Conservation (phyloP, 2,113 vertebrate genomes). For the Hippocampus abdominalis region DNA sequence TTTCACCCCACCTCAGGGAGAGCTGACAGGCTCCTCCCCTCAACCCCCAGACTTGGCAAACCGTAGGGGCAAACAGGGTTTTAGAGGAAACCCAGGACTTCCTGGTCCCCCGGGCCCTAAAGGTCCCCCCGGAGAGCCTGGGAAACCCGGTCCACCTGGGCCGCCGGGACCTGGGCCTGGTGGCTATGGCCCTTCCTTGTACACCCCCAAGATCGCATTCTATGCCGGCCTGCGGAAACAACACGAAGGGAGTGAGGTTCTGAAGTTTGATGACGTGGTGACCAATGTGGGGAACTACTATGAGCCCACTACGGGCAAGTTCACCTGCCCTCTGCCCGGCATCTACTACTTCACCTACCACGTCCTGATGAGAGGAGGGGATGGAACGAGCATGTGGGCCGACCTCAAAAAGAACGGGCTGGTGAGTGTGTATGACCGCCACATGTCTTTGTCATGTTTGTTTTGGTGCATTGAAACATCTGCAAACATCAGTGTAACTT, state of each 20-base stretch:
- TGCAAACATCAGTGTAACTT: not conserved
- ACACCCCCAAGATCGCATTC: conserved; percentile 93
- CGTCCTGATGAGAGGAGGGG: conserved; percentile 92
- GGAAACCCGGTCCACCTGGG: conserved; percentile 83
- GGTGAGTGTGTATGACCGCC: conserved; percentile 69
- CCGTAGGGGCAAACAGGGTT: conserved; percentile 81
- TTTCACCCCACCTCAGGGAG: conserved; percentile 79
- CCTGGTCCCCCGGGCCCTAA: conserved; percentile 83
- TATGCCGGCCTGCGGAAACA: conserved; percentile 91
- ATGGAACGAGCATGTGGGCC: conserved; percentile 96
- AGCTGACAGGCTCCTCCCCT: conserved; percentile 78
- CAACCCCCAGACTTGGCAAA: conserved; percentile 78
- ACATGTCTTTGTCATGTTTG: not conserved
- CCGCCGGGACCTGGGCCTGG: conserved; percentile 85
- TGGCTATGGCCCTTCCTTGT: conserved; percentile 82
- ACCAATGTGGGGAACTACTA: conserved; percentile 98
- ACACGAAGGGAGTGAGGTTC: conserved; percentile 91
- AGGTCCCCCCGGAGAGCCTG: conserved; percentile 86
- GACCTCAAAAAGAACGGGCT: conserved; percentile 94
- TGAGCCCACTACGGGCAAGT: conserved; percentile 91
- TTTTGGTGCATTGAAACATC: not conserved
- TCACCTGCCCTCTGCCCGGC: conserved; percentile 91
- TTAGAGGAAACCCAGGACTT: conserved; percentile 80
- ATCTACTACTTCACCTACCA: conserved; percentile 98
- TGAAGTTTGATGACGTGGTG: conserved; percentile 95